Evolutionary conservation across 2,888 invertebrate species (phyloP).

Genomic region (Hypomecis punctinalis): DNA sequence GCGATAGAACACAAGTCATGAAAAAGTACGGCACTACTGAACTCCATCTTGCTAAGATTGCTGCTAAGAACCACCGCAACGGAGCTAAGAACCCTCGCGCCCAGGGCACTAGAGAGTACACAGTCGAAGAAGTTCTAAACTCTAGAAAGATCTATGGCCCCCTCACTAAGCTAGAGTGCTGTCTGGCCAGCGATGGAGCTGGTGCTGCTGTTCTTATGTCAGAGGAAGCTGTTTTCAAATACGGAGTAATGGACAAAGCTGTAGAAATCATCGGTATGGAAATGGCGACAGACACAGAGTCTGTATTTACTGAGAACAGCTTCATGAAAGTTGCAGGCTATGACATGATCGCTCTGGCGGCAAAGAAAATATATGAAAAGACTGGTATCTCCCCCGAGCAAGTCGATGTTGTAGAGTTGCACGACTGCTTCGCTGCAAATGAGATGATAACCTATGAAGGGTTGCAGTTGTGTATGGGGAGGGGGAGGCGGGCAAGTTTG

Average conservation of each 20-base stretch:
- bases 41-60: conserved; percentile 98
- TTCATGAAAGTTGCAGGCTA: conserved; percentile 92
- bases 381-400: conserved; percentile 91
- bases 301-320: conserved; percentile 92
- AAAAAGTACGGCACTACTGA: conserved; percentile 96
- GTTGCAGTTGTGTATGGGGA: conserved; percentile 94
- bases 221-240: conserved; percentile 94
- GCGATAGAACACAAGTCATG: conserved; percentile 98
- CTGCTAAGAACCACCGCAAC: conserved; percentile 98
- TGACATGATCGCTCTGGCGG: conserved; percentile 96
- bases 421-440: conserved; percentile 99
- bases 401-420: conserved; percentile 97
- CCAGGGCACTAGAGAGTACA: conserved; percentile 96
- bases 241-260: conserved; percentile 92
- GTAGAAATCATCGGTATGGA: conserved; percentile 98
- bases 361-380: conserved; percentile 90
- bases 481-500: conserved; percentile 95
- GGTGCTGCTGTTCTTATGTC: conserved; percentile 96
- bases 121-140: conserved; percentile 94
- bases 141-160: conserved; percentile 96
- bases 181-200: conserved; percentile 99
- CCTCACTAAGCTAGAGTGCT: conserved; percentile 98
- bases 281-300: conserved; percentile 96
- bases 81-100: conserved; percentile 98
- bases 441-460: conserved; percentile 99